Conservation (phyloP, 1,140 invertebrate genomes). For the Lucilia cuprina region DNA sequence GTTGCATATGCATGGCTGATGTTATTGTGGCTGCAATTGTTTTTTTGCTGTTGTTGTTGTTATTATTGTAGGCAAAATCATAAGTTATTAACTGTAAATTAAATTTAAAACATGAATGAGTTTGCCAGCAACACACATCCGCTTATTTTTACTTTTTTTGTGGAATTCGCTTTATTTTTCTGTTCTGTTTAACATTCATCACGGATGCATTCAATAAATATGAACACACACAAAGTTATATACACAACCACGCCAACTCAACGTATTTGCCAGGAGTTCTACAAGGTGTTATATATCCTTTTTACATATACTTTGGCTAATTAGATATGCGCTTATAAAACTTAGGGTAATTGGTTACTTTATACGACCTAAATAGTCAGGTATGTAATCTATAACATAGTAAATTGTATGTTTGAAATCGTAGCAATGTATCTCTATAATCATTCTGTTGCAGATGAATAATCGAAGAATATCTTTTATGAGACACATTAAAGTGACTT, state of each 20-base stretch:
- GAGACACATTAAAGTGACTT: too few species aligned
- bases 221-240: neutral
- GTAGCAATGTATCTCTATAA: too few species aligned
- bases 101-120: slow-evolving; percentile 8
- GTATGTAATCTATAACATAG: too few species aligned
- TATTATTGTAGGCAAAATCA: neutral
- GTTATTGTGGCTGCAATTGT: neutral
- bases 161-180: neutral
- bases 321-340: too few species aligned
- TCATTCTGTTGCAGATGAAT: too few species aligned
- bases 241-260: neutral
- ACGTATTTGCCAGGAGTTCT: neutral
- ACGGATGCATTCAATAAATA: neutral
- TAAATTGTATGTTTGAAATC: too few species aligned
- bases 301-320: too few species aligned
- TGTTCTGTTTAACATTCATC: neutral
- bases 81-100: slow-evolving; percentile 26
- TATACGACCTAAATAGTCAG: too few species aligned
- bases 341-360: too few species aligned
- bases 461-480: too few species aligned
- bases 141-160: neutral
- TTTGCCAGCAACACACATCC: slow-evolving; percentile 1
- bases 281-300: too few species aligned
- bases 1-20: neutral
- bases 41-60: neutral